Percentiles rank a stretch among this genome's conserved stretches.
These are phyloP conservation scores for Dicentrarchus labrax DNA, from an alignment of 2,113 vertebrate genomes.

Conservation along the genomic window DNA sequence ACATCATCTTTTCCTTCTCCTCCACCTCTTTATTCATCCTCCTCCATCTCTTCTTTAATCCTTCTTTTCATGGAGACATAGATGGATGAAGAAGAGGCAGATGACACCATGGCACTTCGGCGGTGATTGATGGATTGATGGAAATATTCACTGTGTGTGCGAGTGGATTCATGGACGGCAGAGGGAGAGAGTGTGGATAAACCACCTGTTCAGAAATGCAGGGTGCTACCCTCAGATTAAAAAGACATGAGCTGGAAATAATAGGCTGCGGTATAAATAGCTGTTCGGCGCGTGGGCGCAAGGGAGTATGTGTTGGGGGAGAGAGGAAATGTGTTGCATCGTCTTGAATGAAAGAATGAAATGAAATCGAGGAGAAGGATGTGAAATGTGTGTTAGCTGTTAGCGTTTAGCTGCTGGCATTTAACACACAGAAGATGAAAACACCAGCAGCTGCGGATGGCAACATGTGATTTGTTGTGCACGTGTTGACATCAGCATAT, in stretches of 20 bases:
- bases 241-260: conserved; percentile 73
- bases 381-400: conserved; percentile 5
- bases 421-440: not conserved
- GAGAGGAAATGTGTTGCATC: conserved; percentile 40
- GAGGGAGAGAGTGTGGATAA: conserved; percentile 9
- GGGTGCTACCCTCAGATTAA: conserved; percentile 67
- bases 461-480: not conserved
- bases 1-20: not conserved
- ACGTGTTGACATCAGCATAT: conserved; percentile 12
- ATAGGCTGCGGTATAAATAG: conserved; percentile 71
- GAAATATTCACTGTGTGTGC: not conserved
- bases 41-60: not conserved
- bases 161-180: conserved; percentile 3
- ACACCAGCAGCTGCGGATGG: conserved; percentile 25
- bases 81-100: not conserved
- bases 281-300: conserved; percentile 39
- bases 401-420: conserved; percentile 25
- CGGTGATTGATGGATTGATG: conserved; percentile 12
- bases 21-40: not conserved
- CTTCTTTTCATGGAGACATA: not conserved
- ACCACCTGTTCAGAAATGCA: conserved; percentile 56
- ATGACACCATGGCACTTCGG: not conserved
- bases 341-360: conserved; percentile 40
- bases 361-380: conserved; percentile 5
- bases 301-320: conserved; percentile 35